These are phyloP conservation scores for Onchidella celtica DNA, from an alignment of 2,888 invertebrate genomes.

Conservation along the genomic window DNA sequence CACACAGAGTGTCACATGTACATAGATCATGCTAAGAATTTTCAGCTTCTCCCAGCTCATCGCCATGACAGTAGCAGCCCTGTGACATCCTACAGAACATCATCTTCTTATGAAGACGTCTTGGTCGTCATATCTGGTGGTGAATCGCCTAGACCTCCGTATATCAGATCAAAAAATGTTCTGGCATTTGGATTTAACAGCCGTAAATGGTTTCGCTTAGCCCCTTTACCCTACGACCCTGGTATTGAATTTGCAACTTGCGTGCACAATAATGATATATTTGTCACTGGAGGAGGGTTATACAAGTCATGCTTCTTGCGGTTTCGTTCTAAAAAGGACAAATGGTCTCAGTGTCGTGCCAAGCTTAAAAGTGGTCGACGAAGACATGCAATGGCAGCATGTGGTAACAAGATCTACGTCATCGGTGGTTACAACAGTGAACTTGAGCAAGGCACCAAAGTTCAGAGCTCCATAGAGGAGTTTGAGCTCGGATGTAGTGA, in stretches of 20 bases:
- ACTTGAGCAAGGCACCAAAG: slow-evolving; percentile 64
- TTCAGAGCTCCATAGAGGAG: slow-evolving; percentile 69
- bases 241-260: slow-evolving; percentile 73
- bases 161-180: slow-evolving; percentile 67
- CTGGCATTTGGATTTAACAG: slow-evolving; percentile 67
- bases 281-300: slow-evolving; percentile 69
- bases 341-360: slow-evolving; percentile 66
- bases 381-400: slow-evolving; percentile 70
- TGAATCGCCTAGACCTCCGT: slow-evolving; percentile 69
- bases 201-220: slow-evolving; percentile 67
- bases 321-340: slow-evolving; percentile 68
- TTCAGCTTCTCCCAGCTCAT: slow-evolving; percentile 67
- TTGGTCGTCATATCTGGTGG: slow-evolving; percentile 70
- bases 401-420: slow-evolving; percentile 67
- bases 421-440: slow-evolving; percentile 73
- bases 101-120: slow-evolving; percentile 65
- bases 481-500: slow-evolving; percentile 65
- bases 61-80: slow-evolving; percentile 66
- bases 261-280: slow-evolving; percentile 70
- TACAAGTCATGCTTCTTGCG: slow-evolving; percentile 64
- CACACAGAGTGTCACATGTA: slow-evolving; percentile 60
- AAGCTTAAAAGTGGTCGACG: slow-evolving; percentile 67
- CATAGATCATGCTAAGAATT: slow-evolving; percentile 70
- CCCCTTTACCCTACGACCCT: slow-evolving; percentile 68
- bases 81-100: slow-evolving; percentile 60